Base-by-base conservation (phyloP, 1,140 invertebrate species). In the Spodoptera litura region DNA sequence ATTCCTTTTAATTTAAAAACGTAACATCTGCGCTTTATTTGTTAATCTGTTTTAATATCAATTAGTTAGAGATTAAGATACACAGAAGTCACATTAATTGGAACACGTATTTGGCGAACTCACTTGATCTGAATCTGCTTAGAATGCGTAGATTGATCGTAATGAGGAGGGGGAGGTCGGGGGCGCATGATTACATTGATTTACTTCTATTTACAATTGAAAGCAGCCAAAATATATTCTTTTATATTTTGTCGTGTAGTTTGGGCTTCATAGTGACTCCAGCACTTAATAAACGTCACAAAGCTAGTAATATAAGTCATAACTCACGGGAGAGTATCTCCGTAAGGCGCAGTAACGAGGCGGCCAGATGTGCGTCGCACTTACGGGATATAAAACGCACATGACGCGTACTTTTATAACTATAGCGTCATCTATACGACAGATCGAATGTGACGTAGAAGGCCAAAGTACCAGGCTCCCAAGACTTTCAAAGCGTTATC, bases 381-480 rank as follows among this genome's bases (percentile, higher is more conserved):
- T 74, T 74, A 74, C 55, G 56, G 27, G 56, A 74, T 62, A 74
- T 74, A 74, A 74, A 61, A 20, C 55, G 72, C 72, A 74, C 58
- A 74, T 74, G 72, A 74, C 72, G 72, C 72, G 72, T 38, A 51
- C 72, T 74, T 62, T 74, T 74, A 74, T 74, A 74, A 38, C 56
- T 74, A 61, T 74, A 52, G 56, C 70, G 70, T 72, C 72, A 74
- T 55, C 52, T 62, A 52, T 52, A 53, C 8, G 64, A 52, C 61
- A 64, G 61, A 27, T 20, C 20, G 44, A 66, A 44, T 15, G 44
- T 49, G 49, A 27, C 64, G 64, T 20, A 49, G 49, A 20, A 68
- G 49, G 64, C 25, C 44, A 6, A 49, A 15, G 9, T 53, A 66
- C 64, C 20, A 66, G 64, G 64, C 9, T 4, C 44, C 25, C n/a